phyloP scores from a whole-genome alignment of 2,797 vertebrate genomes.

The Gambelia wislizenii region DNA sequence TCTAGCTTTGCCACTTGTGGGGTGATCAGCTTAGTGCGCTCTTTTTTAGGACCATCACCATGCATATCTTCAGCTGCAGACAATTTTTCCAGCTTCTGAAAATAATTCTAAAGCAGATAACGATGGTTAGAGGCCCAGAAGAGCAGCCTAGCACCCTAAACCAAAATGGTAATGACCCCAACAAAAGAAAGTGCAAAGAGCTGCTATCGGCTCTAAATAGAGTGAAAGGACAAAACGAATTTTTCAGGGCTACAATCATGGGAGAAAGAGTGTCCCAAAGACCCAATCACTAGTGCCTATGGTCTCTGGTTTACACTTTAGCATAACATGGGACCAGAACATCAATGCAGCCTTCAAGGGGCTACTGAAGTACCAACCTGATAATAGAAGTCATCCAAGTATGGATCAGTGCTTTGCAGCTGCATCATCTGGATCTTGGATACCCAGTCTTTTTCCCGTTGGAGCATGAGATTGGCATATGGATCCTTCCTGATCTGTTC shows the following conservation, averaged over 20 bases:
- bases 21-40: conserved; percentile 94
- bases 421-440: conserved; percentile 99
- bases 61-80: conserved; percentile 88
- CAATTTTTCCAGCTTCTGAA: conserved; percentile 96
- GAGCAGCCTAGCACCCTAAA: background rate
- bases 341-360: background rate
- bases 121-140: background rate
- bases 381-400: conserved; percentile 97
- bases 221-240: background rate
- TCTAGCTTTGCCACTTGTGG: conserved; percentile 96
- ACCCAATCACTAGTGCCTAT: too few relatives aligned
- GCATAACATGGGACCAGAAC: background rate
- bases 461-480: conserved; percentile 96
- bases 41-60: conserved; percentile 91
- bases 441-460: conserved; percentile 97
- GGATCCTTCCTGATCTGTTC: conserved; percentile 88
- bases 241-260: background rate
- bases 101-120: conserved; percentile 88
- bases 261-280: background rate
- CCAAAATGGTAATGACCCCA: background rate
- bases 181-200: background rate
- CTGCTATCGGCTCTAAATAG: background rate
- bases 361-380: conserved; percentile 81
- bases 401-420: conserved; percentile 96
- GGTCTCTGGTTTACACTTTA: background rate